Evolutionary conservation across 2,113 vertebrate genomes (phyloP), one percentile per base, ranked within the genome.

Genomic region (Rhizomys pruinosus): DNA sequence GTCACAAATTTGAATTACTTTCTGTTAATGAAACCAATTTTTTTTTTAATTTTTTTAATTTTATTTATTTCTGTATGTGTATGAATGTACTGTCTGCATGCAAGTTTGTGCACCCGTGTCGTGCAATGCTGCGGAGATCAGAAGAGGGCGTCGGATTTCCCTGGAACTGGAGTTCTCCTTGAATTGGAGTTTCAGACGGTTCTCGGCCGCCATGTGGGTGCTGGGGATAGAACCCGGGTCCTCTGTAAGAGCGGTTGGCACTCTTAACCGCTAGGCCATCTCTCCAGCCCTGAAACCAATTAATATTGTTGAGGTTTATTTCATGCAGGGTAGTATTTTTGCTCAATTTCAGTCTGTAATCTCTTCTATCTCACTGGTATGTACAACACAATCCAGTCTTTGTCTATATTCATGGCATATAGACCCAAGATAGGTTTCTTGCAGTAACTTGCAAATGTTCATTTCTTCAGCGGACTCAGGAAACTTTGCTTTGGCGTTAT

Each of bases 401-500:
- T 78, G 86, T 66, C 69, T 27, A 76, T 63, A 66, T 39, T 80
- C 9, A 39, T 0, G 20, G 39, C 37, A 66, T 13, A 34, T 4
- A 42, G 10, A 61, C 37, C 27, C 82, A 25, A 90, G 44, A 61
- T 59, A 22, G 61, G 32, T 29, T 85, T 85, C 55, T 77, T 74
- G 42, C 7, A 29, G n/a, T 74, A 87, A 84, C 61, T 87, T 84
- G 37, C 42, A 78, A 42, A 34, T 72, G 39, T 68, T 87, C 79
- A 32, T 84, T 87, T 89, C 79, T 59, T 80, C 95, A 32, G 69
- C 29, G 80, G 52, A 77, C 13, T 15, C 68, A 68, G 42, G 80
- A 13, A 27, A 5, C 27, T 74, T 76, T 61, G 59, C 13, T 17
- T 89, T 92, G 82, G 64, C 37, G 93, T 68, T 95, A 84, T 19